A percentile compares a stretch with the other conserved stretches of the same genome.
Evolutionary conservation across 2,888 invertebrate genomes (phyloP).

Genomic region (Cheilosia grossa): DNA sequence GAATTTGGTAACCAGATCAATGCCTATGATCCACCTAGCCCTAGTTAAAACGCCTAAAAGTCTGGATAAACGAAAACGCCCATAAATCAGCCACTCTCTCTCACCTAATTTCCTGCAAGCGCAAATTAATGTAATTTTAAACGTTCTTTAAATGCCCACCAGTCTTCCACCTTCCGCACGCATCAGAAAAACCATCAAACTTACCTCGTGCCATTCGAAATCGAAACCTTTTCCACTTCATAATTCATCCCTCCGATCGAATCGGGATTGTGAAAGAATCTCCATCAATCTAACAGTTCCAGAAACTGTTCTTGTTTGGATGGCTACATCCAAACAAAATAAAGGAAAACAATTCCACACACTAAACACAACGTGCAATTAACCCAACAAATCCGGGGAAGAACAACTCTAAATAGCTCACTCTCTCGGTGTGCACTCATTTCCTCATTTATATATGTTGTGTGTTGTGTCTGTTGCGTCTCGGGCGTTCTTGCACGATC

Average conservation of each 20-base stretch:
- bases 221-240: slow-evolving; percentile 26
- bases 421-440: slow-evolving; percentile 52
- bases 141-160: background rate
- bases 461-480: background rate
- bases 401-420: slow-evolving; percentile 45
- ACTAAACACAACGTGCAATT: slow-evolving; percentile 47
- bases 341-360: slow-evolving; percentile 25
- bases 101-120: background rate
- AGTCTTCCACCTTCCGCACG: background rate
- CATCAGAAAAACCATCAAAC: background rate
- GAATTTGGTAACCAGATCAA: too few relatives aligned
- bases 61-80: background rate
- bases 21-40: too few relatives aligned
- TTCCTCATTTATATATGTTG: slow-evolving; percentile 24
- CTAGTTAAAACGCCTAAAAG: too few relatives aligned
- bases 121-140: background rate
- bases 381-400: slow-evolving; percentile 54
- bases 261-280: slow-evolving; percentile 15
- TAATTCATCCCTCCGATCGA: slow-evolving; percentile 10
- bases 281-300: slow-evolving; percentile 50
- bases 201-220: slow-evolving; percentile 1
- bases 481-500: slow-evolving; percentile 49
- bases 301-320: slow-evolving; percentile 55
- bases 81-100: background rate
- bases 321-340: slow-evolving; percentile 39